Base-by-base conservation (phyloP, 2,888 invertebrate genomes). In the Perizoma flavofasciatum region DNA sequence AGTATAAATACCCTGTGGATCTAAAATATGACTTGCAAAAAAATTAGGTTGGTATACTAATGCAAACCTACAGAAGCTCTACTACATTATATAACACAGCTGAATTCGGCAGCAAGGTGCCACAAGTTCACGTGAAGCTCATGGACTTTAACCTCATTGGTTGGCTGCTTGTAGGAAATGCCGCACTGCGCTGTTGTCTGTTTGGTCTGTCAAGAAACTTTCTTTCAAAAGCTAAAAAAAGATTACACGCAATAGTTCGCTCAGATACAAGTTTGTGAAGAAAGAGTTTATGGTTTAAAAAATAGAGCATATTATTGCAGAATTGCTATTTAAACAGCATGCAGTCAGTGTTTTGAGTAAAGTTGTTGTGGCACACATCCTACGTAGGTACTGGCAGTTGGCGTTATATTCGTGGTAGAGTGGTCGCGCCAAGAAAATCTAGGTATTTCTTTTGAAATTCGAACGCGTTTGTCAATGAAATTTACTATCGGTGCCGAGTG, bases 161-260 rank as follows among this genome's bases (percentile, higher is more conserved):
- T 55, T 55, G 48, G 10, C 37, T 37, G 32, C 51, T 22, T 49
- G 39, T 34, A 54, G 44, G 56, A 54, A 57, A 59, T 74, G 70
- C 71, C 78, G 77, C 78, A 77, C 70, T 78, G 78, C 77, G 78
- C 70, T 64, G 55, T n/a, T 6, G 22, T 22, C 37, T 54, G 32
- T 48, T 22, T 5, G 9, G 9, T 8, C 59, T 53, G 61, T 49
- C 50, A 40, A 58, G 56, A 56, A 68, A 67, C 69, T 69, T 72
- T 69, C 67, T 61, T 66, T 51, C 61, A 48, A 59, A 67, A 59
- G 60, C 51, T 47, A 49, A 55, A 57, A 53, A 39, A 35, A 54
- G 54, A 46, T 9, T n/a, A 35, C 47, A 40, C 50, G 32, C 39
- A 51, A 5, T 5, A 39, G 10, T 10, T 45, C 35, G 49, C 22